phyloP scores from a whole-genome alignment of 2,888 invertebrate genomes.

The Abrostola tripartita region DNA sequence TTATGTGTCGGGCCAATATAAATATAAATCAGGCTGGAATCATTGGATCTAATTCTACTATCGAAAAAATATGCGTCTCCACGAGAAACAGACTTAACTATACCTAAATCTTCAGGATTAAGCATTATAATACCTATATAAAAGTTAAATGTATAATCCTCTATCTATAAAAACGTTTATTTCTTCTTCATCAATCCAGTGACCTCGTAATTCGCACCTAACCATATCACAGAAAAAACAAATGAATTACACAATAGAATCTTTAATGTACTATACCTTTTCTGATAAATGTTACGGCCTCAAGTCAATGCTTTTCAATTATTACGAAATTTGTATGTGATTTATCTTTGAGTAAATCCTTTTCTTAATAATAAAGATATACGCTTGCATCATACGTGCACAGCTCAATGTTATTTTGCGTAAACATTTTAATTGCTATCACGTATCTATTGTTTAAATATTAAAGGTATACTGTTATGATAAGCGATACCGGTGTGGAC shows the following conservation, averaged over 20 bases:
- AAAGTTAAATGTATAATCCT: too few relatives aligned
- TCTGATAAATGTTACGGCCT: constrained; percentile 21
- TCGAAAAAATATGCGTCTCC: too few relatives aligned
- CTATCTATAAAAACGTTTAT: too few relatives aligned
- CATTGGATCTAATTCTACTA: too few relatives aligned
- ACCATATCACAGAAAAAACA: constrained; percentile 20
- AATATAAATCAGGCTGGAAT: too few relatives aligned
- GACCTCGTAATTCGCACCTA: constrained; percentile 13
- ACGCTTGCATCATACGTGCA: constrained; percentile 6
- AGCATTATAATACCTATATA: too few relatives aligned
- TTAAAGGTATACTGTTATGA: too few relatives aligned
- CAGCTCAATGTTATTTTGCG: constrained; percentile 25
- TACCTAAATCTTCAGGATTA: too few relatives aligned
- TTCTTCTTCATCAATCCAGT: constrained; percentile 6
- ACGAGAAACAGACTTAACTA: too few relatives aligned
- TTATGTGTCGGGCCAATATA: too few relatives aligned
- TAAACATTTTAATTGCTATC: constrained; percentile 26
- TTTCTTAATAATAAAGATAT: constrained; percentile 16
- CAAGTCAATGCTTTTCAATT: constrained; percentile 8
- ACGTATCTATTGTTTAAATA: neutral
- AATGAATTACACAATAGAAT: constrained; percentile 28
- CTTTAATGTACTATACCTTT: constrained; percentile 12
- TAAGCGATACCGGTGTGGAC: too few relatives aligned
- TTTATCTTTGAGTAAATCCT: constrained; percentile 23
- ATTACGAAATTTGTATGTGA: constrained; percentile 22